Evolutionary conservation across 2,113 vertebrate species (phyloP), one percentile per base, ranked within the genome.

Genomic region (Amblyornis subalaris): DNA sequence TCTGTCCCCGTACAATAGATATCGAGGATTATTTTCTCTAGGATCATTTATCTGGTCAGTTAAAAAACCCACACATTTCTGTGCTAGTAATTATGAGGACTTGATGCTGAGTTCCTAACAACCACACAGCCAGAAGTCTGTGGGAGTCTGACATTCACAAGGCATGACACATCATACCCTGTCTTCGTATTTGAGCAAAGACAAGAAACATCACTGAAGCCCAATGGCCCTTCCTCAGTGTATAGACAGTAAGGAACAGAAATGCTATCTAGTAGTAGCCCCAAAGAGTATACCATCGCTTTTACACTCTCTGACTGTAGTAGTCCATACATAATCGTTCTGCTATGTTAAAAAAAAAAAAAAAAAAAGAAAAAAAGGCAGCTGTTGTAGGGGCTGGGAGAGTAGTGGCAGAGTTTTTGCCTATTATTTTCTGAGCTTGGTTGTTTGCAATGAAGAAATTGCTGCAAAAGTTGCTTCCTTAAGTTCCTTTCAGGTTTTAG

Each of bases 71-170:
- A 54, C 66, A 64, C 20, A 9, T 85, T 76, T 88, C 85, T 58
- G 2, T 70, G 62, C 81, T 89, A 87, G 42, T 91, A 95, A 85
- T 82, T 79, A 62, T 70, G 65, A 82, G 35, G 51, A 70, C 71
- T 78, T 51, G 85, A 70, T 80, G 87, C 89, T 94, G 94, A 73
- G 79, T 88, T 91, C 55, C 33, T 73, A 85, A 80, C 81, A 95
- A 81, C 47, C 42, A 55, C 67, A 65, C 88, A 95, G 75, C 77
- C 91, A 89, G 90, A 95, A 74, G 60, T 64, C 91, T 83, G 90
- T 85, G 69, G 88, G 87, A 91, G 82, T 94, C 88, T 88, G 94
- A 78, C 88, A 91, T 93, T 91, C 26, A 6, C 88, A 64, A 91
- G 85, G 67, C 55, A 33, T 93, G 93, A 89, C 76, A 70, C 91